Conservation (phyloP, 2,797 vertebrate species). For the Mormyrus proboscirostris region DNA sequence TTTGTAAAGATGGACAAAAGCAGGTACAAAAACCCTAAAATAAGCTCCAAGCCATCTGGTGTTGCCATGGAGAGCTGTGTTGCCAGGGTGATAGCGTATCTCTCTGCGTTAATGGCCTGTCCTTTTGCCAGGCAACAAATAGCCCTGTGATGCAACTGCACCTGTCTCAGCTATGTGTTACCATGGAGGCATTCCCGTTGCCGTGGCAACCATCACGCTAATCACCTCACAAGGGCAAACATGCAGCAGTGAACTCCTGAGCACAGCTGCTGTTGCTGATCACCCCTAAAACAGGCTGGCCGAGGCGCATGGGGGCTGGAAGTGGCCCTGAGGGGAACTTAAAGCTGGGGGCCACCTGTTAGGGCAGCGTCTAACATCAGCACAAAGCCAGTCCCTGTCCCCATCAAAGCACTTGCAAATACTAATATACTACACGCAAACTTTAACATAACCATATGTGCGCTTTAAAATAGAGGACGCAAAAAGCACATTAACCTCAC, state of each 20-base stretch:
- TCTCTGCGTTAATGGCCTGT: slow-evolving; percentile 73
- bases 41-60: slow-evolving; percentile 60
- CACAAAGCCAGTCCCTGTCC: neutral
- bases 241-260: slow-evolving; percentile 56
- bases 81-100: slow-evolving; percentile 68
- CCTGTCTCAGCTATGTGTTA: slow-evolving; percentile 69
- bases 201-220: slow-evolving; percentile 71
- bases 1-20: slow-evolving; percentile 53
- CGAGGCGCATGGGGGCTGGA: slow-evolving; percentile 57
- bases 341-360: neutral
- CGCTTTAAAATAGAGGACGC: neutral
- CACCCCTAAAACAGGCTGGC: slow-evolving; percentile 50
- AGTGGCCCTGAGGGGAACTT: neutral
- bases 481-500: neutral
- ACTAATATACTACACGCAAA: neutral
- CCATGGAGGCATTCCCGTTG: slow-evolving; percentile 68
- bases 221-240: slow-evolving; percentile 69
- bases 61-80: slow-evolving; percentile 65
- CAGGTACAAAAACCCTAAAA: slow-evolving; percentile 47
- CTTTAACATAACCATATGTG: neutral
- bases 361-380: neutral
- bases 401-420: neutral
- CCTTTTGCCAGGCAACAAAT: slow-evolving; percentile 79
- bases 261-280: slow-evolving; percentile 64
- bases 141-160: slow-evolving; percentile 73